Percentiles rank a stretch among this genome's conserved stretches.
phyloP scores from a whole-genome alignment of 2,888 invertebrate species.

The Deilephila porcellus region DNA sequence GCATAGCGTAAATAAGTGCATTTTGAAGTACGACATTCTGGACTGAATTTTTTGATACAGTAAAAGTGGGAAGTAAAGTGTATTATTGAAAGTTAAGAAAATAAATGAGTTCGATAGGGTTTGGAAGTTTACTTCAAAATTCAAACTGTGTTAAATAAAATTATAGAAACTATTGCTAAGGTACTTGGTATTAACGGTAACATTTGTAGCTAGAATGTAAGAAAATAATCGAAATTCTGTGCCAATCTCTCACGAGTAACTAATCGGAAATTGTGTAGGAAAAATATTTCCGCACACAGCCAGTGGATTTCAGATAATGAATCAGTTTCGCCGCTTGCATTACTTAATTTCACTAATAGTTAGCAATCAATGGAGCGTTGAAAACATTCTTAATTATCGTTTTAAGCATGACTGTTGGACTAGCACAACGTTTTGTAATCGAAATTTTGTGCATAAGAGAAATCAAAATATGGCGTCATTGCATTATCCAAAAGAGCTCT shows the following conservation, averaged over 20 bases:
- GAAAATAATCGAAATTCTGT: too few relatives aligned
- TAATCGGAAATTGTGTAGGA: slow-evolving; percentile 45
- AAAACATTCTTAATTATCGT: slow-evolving; percentile 49
- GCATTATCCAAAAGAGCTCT: neutral
- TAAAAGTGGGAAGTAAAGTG: too few relatives aligned
- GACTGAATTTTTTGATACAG: too few relatives aligned
- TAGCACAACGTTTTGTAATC: slow-evolving; percentile 28
- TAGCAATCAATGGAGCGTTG: slow-evolving; percentile 51
- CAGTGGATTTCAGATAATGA: slow-evolving; percentile 19
- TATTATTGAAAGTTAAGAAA: too few relatives aligned
- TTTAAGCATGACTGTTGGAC: slow-evolving; percentile 37
- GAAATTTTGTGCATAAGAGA: neutral
- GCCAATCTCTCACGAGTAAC: neutral
- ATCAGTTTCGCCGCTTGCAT: slow-evolving; percentile 30
- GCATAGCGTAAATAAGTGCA: too few relatives aligned
- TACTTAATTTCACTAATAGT: slow-evolving; percentile 61
- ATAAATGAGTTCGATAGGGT: too few relatives aligned
- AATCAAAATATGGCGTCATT: neutral
- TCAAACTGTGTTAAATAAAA: too few relatives aligned
- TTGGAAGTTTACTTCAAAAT: too few relatives aligned
- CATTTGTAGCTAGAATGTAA: too few relatives aligned
- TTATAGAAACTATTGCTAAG: too few relatives aligned
- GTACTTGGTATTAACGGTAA: too few relatives aligned
- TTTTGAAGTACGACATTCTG: too few relatives aligned
- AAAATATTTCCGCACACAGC: slow-evolving; percentile 12